Conservation (phyloP, 2,113 vertebrate genomes). For the Esox niger region DNA sequence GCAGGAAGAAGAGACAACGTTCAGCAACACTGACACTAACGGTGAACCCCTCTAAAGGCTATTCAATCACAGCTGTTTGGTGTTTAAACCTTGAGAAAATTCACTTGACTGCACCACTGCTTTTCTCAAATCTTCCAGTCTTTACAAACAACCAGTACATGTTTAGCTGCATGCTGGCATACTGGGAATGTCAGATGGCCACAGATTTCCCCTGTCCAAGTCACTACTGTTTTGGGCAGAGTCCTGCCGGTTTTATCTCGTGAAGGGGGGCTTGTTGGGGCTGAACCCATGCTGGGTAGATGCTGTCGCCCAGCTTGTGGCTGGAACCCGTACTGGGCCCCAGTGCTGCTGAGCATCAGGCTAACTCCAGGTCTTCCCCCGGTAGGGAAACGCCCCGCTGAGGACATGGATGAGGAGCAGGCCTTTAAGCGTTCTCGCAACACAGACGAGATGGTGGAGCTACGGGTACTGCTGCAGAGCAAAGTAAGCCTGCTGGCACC, state of each 20-base stretch:
- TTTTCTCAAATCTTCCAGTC: not conserved
- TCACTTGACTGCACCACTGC: too few species aligned
- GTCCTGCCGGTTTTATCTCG: constrained; percentile 57
- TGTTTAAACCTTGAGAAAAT: not conserved
- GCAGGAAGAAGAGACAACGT: constrained; percentile 84
- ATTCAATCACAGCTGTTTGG: not conserved
- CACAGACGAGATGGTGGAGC: constrained; percentile 94
- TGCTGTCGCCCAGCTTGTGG: constrained; percentile 35
- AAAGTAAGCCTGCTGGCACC: constrained; percentile 75
- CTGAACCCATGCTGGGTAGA: constrained; percentile 43
- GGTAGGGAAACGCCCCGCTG: constrained; percentile 93
- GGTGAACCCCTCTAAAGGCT: constrained; percentile 68
- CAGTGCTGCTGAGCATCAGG: constrained; percentile 19
- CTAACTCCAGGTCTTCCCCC: constrained; percentile 11
- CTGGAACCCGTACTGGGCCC: constrained; percentile 33
- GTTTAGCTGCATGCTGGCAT: not conserved
- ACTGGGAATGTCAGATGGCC: constrained; percentile 65
- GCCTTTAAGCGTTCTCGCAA: constrained; percentile 96
- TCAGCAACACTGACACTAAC: constrained; percentile 93
- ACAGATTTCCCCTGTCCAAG: constrained; percentile 49
- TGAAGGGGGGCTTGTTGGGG: constrained; percentile 41
- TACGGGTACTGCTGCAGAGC: constrained; percentile 95
- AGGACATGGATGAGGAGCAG: constrained; percentile 97
- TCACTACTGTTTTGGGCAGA: constrained; percentile 57
- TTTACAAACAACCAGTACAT: not conserved